Conservation (phyloP, 2,113 vertebrate genomes). For the Phrynosoma platyrhinos region DNA sequence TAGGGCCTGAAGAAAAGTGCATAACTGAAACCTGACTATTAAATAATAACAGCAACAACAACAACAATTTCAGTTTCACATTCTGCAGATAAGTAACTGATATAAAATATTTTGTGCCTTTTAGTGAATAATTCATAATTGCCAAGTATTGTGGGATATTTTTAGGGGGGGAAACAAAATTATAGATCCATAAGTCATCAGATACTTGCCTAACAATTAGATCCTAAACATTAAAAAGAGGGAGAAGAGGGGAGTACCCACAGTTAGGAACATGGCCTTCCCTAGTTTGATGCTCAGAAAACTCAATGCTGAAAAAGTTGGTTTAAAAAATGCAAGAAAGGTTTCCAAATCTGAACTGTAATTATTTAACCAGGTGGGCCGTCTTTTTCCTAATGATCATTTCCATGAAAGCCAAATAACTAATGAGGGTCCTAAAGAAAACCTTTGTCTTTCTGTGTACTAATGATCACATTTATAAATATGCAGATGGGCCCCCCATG, state of each 20-base stretch:
- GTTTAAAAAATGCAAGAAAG: conserved; percentile 84
- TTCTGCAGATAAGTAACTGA: conserved; percentile 51
- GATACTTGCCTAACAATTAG: conserved; percentile 65
- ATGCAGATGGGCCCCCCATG: conserved; percentile 81
- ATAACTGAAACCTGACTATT: neutral
- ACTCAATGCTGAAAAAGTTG: conserved; percentile 67
- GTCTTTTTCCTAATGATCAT: conserved; percentile 86
- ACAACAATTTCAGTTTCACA: conserved; percentile 43
- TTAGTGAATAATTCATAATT: conserved; percentile 69
- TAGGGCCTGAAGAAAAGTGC: conserved; percentile 5
- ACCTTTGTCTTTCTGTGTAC: conserved; percentile 85
- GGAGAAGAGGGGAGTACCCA: conserved; percentile 39
- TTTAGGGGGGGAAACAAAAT: conserved; percentile 5
- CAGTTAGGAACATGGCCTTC: conserved; percentile 67
- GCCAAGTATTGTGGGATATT: conserved; percentile 44
- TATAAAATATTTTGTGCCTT: conserved; percentile 53
- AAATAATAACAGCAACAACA: neutral
- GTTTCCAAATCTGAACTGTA: conserved; percentile 85
- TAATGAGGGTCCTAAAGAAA: conserved; percentile 86
- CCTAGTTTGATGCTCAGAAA: conserved; percentile 57
- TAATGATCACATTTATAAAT: conserved; percentile 89
- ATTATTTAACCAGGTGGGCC: conserved; percentile 89
- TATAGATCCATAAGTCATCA: conserved; percentile 64
- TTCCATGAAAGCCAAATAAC: conserved; percentile 87
- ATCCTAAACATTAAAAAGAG: conserved; percentile 61